phyloP scores from a whole-genome alignment of 1,140 invertebrate species.

The Lepidostoma basale region DNA sequence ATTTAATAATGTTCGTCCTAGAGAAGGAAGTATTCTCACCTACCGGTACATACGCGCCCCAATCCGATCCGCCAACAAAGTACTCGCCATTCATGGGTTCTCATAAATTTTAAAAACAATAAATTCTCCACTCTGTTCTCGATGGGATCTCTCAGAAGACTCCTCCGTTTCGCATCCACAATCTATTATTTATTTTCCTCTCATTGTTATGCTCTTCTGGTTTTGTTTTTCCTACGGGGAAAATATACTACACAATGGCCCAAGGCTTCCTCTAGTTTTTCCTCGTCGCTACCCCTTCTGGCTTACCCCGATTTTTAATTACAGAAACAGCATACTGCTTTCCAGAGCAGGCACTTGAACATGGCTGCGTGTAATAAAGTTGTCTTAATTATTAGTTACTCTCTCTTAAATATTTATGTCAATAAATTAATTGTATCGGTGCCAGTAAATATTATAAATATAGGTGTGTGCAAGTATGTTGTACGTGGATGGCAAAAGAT shows the following conservation, averaged over 20 bases:
- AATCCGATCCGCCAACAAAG: too few relatives aligned
- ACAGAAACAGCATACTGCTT: neutral
- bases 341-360: too few relatives aligned
- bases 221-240: constrained; percentile 35
- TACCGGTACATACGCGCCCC: too few relatives aligned
- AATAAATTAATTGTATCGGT: too few relatives aligned
- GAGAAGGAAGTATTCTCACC: too few relatives aligned
- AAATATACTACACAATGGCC: constrained; percentile 23
- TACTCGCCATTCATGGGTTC: constrained; percentile 40
- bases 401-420: too few relatives aligned
- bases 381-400: too few relatives aligned
- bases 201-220: constrained; percentile 39
- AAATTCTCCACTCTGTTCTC: constrained; percentile 40
- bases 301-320: neutral
- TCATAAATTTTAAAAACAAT: constrained; percentile 44
- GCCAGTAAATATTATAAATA: too few relatives aligned
- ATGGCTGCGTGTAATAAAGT: too few relatives aligned
- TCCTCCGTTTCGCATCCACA: constrained; percentile 34
- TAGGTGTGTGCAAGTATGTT: too few relatives aligned
- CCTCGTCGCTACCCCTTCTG: neutral
- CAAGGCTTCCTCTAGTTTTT: constrained; percentile 15
- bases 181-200: constrained; percentile 44
- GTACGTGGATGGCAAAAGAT: too few relatives aligned
- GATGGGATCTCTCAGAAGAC: constrained; percentile 40
- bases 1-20: too few relatives aligned